These are phyloP conservation scores for Drosophila nannoptera DNA, from an alignment of 1,140 invertebrate genomes.

Conservation along the genomic window DNA sequence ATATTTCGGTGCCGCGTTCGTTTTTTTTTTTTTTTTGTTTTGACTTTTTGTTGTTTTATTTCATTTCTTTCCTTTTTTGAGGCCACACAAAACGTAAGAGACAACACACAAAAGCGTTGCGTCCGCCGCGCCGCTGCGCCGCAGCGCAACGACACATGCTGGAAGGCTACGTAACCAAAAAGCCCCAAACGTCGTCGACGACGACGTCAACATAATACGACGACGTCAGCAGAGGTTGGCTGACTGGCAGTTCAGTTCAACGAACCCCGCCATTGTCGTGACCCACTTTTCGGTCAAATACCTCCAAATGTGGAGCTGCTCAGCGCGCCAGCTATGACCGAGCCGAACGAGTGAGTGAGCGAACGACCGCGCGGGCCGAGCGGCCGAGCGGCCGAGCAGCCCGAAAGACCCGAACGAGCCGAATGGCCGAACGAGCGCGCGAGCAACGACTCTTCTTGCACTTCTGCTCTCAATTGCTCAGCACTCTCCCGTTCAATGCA, in stretches of 20 bases:
- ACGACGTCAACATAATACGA: slow-evolving; percentile 51
- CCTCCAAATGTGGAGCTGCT: slow-evolving; percentile 78
- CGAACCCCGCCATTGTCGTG: slow-evolving; percentile 79
- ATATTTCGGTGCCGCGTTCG: slow-evolving; percentile 35
- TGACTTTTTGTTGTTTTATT: neutral
- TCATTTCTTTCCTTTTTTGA: slow-evolving; percentile 40
- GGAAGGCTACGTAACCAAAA: slow-evolving; percentile 66
- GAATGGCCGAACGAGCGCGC: slow-evolving; percentile 10
- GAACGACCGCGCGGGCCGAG: neutral
- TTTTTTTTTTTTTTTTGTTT: slow-evolving; percentile 28
- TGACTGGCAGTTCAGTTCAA: slow-evolving; percentile 75
- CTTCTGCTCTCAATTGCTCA: slow-evolving; percentile 43
- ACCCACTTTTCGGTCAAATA: slow-evolving; percentile 79
- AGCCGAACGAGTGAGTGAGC: slow-evolving; percentile 18
- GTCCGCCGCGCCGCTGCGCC: neutral
- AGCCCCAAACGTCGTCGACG: slow-evolving; percentile 54
- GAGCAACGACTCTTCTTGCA: slow-evolving; percentile 13
- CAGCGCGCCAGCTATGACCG: slow-evolving; percentile 25
- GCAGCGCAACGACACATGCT: slow-evolving; percentile 43
- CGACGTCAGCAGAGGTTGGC: slow-evolving; percentile 57
- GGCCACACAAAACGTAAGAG: slow-evolving; percentile 56
- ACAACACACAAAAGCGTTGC: slow-evolving; percentile 26
- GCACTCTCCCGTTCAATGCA: slow-evolving; percentile 57
- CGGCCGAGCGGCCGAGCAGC: slow-evolving; percentile 2
- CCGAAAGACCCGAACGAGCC: neutral